phyloP scores from a whole-genome alignment of 2,888 invertebrate genomes.

The Tetranychus piercei region DNA sequence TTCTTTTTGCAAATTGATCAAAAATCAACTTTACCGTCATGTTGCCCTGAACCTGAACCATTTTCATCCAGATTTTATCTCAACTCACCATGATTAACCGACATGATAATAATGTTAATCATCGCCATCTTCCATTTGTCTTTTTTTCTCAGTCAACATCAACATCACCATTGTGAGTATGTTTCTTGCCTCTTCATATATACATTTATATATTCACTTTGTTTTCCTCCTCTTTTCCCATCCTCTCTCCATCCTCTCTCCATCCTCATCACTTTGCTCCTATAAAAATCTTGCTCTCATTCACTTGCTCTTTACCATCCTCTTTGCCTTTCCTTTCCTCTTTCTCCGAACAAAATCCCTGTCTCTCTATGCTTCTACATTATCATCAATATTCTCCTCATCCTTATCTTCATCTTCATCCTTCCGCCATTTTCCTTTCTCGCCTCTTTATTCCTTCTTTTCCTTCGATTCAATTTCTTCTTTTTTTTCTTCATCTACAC shows the following conservation, averaged over 20 bases:
- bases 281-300: constrained; percentile 2
- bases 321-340: not conserved
- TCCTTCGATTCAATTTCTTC: not conserved
- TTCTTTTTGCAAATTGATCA: too few species aligned
- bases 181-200: not conserved
- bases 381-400: not conserved
- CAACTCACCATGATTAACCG: too few species aligned
- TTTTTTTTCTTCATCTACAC: not conserved
- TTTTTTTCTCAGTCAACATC: too few species aligned
- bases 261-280: not conserved
- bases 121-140: too few species aligned
- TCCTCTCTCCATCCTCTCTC: not conserved
- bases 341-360: not conserved
- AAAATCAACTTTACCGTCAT: too few species aligned
- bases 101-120: too few species aligned
- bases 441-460: not conserved
- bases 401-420: not conserved
- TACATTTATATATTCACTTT: not conserved
- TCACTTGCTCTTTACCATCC: not conserved
- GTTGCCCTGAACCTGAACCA: too few species aligned
- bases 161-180: not conserved
- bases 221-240: not conserved
- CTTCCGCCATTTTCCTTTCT: constrained; percentile 4
- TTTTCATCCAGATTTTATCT: too few species aligned
- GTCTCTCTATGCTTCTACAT: not conserved